These are phyloP conservation scores for Limenitis camilla DNA, from an alignment of 2,888 invertebrate species.

Conservation along the genomic window DNA sequence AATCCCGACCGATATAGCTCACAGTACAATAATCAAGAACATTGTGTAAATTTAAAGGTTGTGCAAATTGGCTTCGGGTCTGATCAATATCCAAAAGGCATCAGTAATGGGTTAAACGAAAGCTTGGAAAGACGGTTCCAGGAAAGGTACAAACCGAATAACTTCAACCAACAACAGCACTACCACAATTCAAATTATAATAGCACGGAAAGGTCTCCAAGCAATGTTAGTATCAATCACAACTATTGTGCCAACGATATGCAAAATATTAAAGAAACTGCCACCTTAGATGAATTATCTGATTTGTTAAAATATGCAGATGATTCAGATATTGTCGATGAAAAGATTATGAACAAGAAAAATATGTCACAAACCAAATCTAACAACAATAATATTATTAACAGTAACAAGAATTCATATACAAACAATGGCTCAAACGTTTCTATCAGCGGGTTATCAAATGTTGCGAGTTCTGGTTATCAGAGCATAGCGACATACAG, in stretches of 20 bases:
- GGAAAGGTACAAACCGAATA: slow-evolving; percentile 66
- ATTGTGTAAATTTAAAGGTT: slow-evolving; percentile 73
- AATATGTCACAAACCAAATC: slow-evolving; percentile 59
- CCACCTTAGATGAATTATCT: slow-evolving; percentile 81
- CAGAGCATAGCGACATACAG: slow-evolving; percentile 92
- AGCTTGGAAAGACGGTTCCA: slow-evolving; percentile 67
- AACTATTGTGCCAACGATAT: slow-evolving; percentile 62
- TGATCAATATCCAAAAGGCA: slow-evolving; percentile 75
- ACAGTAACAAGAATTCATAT: slow-evolving; percentile 60
- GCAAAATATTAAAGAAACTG: slow-evolving; percentile 70
- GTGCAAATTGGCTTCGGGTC: slow-evolving; percentile 77
- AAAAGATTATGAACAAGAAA: slow-evolving; percentile 68
- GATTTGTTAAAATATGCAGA: slow-evolving; percentile 84
- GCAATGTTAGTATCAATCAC: slow-evolving; percentile 64
- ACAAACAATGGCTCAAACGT: slow-evolving; percentile 84
- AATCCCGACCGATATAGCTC: slow-evolving; percentile 70
- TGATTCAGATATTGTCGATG: slow-evolving; percentile 77
- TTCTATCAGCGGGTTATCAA: slow-evolving; percentile 84
- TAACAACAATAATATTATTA: slow-evolving; percentile 55
- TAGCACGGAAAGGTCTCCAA: slow-evolving; percentile 59
- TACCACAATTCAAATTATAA: slow-evolving; percentile 62
- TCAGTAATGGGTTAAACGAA: slow-evolving; percentile 61
- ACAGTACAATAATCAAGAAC: slow-evolving; percentile 70
- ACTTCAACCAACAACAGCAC: slow-evolving; percentile 54
- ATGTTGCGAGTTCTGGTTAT: slow-evolving; percentile 89